A percentile compares a stretch with the other conserved stretches of the same genome.
Evolutionary conservation across 1,140 invertebrate genomes (phyloP).

Genomic region (Habropoda laboriosa): DNA sequence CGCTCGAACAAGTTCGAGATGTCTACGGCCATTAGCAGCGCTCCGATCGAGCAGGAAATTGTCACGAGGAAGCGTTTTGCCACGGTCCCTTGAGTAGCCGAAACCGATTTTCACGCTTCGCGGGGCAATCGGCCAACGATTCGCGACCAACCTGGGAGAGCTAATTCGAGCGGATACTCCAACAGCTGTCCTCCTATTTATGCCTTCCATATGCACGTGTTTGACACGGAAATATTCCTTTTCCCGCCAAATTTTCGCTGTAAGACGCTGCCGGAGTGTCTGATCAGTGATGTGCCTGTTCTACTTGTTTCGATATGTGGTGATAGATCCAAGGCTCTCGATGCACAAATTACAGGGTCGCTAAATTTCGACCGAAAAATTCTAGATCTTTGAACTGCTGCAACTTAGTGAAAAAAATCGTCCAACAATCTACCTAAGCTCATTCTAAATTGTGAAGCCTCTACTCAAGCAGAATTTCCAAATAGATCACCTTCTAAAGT

Average conservation of each 20-base stretch:
- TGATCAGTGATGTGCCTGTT: background rate
- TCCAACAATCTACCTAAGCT: too few species aligned
- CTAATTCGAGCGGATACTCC: slow-evolving; percentile 55
- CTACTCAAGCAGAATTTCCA: too few species aligned
- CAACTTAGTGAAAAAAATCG: too few species aligned
- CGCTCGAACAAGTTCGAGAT: slow-evolving; percentile 49
- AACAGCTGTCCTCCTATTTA: slow-evolving; percentile 51
- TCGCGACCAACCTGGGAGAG: slow-evolving; percentile 57
- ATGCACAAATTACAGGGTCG: too few species aligned
- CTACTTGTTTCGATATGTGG: too few species aligned
- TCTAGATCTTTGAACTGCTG: too few species aligned
- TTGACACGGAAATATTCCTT: too few species aligned
- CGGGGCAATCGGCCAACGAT: slow-evolving; percentile 58
- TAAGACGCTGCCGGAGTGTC: background rate
- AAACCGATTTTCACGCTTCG: slow-evolving; percentile 62
- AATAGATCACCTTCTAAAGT: too few species aligned
- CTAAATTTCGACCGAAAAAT: too few species aligned
- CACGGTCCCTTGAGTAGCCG: slow-evolving; percentile 59
- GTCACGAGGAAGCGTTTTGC: slow-evolving; percentile 58
- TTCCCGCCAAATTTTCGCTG: background rate
- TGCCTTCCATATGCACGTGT: slow-evolving; percentile 33
- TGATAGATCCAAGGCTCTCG: too few species aligned
- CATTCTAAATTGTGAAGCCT: too few species aligned
- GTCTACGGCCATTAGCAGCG: slow-evolving; percentile 45
- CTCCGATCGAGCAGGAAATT: slow-evolving; percentile 56